Evolutionary conservation across 2,113 vertebrate species (phyloP).

Genomic region (Podarcis muralis): DNA sequence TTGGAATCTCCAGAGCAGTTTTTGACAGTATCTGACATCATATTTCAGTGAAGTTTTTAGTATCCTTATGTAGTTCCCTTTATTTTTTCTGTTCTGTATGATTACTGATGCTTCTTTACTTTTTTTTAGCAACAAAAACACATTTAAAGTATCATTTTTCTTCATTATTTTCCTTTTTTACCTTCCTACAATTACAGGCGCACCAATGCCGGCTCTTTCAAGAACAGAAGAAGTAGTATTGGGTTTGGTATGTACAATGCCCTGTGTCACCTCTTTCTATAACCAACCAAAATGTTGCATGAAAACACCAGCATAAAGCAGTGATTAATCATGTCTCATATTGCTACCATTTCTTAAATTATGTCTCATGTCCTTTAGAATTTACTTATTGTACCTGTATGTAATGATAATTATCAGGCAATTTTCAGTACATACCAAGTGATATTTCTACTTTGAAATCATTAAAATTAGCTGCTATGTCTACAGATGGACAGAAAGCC

Average conservation of each 20-base stretch:
- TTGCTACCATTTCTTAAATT: slow-evolving; percentile 41
- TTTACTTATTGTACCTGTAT: slow-evolving; percentile 37
- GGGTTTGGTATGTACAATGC: slow-evolving; percentile 40
- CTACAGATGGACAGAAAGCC: slow-evolving; percentile 58
- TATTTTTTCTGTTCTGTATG: neutral
- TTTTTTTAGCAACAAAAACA: slow-evolving; percentile 2
- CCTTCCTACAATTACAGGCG: slow-evolving; percentile 32
- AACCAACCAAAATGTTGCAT: slow-evolving; percentile 35
- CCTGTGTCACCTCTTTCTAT: slow-evolving; percentile 19
- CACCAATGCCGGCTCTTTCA: slow-evolving; percentile 20
- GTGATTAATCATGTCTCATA: slow-evolving; percentile 39
- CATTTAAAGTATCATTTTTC: neutral
- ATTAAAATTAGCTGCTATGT: slow-evolving; percentile 36
- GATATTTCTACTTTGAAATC: slow-evolving; percentile 24
- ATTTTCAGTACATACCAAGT: slow-evolving; percentile 20
- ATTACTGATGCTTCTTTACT: neutral
- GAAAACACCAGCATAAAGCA: slow-evolving; percentile 39
- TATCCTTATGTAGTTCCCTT: neutral
- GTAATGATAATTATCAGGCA: slow-evolving; percentile 23
- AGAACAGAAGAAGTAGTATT: slow-evolving; percentile 38
- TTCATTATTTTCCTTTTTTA: slow-evolving; percentile 25
- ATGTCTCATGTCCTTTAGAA: slow-evolving; percentile 40
- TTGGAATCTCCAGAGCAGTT: too few relatives aligned
- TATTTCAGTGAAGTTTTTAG: neutral
- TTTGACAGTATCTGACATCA: neutral